These are phyloP conservation scores for Aporophyla nigra DNA, from an alignment of 2,888 invertebrate species.

Conservation along the genomic window DNA sequence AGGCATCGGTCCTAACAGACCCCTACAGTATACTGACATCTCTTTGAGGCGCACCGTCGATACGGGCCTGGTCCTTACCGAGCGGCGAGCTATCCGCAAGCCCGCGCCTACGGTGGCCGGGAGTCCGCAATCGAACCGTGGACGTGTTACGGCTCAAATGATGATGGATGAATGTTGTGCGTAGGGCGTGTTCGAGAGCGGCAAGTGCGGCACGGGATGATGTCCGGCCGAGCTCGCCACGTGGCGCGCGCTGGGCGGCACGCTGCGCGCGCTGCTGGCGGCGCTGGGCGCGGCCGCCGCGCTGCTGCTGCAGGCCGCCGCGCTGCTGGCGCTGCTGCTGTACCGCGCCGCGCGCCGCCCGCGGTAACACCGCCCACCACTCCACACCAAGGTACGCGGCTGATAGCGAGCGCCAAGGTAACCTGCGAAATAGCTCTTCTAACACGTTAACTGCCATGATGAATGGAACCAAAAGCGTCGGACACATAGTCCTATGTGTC, in stretches of 20 bases:
- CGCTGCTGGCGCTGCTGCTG: constrained; percentile 74
- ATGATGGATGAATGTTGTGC: too few species aligned
- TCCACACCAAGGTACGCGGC: background rate
- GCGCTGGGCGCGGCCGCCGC: constrained; percentile 67
- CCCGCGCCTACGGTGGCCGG: too few species aligned
- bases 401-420: fast-evolving
- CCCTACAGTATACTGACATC: too few species aligned
- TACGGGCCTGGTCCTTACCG: too few species aligned
- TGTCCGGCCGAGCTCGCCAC: constrained; percentile 83
- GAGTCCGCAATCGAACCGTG: too few species aligned
- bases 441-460: too few species aligned
- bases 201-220: constrained; percentile 96
- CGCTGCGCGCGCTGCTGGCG: constrained; percentile 67
- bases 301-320: constrained; percentile 66
- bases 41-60: too few species aligned
- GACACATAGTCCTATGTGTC: too few species aligned
- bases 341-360: constrained; percentile 59
- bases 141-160: too few species aligned
- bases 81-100: too few species aligned
- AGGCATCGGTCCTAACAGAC: too few species aligned
- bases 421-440: background rate
- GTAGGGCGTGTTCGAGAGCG: constrained; percentile 95
- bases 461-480: too few species aligned
- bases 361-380: background rate
- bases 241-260: constrained; percentile 69